Conservation (phyloP, 2,888 invertebrate species). For the Anarsia innoxiella region DNA sequence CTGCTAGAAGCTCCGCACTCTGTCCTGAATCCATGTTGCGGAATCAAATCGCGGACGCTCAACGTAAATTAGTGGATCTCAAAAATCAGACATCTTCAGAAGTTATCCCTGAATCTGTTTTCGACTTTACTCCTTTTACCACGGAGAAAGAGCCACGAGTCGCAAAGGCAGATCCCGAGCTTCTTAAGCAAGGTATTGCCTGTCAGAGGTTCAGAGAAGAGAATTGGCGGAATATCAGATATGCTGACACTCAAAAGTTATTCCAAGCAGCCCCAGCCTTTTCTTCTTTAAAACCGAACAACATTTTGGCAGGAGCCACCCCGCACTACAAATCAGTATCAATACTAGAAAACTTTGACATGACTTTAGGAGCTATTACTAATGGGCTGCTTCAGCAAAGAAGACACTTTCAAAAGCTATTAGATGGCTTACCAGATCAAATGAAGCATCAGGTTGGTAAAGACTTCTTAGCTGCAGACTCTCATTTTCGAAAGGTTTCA, state of each 20-base stretch:
- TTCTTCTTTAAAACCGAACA: constrained; percentile 8
- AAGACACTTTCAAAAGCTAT: constrained; percentile 1
- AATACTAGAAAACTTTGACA: constrained; percentile 10
- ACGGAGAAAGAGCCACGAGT: background rate
- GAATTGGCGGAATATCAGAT: constrained; percentile 8
- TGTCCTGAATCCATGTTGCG: background rate
- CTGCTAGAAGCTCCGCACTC: too few relatives aligned
- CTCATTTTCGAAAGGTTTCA: constrained; percentile 12
- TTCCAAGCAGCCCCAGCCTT: constrained; percentile 12
- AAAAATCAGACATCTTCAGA: background rate
- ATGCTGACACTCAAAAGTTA: constrained; percentile 10
- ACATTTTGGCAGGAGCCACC: constrained; percentile 4
- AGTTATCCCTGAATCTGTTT: background rate
- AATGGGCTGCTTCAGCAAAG: constrained; percentile 9
- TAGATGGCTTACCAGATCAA: constrained; percentile 6
- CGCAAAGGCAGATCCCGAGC: background rate
- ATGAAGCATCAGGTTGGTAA: constrained; percentile 6
- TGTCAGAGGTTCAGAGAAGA: background rate
- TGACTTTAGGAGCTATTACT: constrained; percentile 11
- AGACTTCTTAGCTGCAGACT: constrained; percentile 11
- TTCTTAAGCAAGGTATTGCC: background rate
- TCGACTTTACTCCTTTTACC: background rate
- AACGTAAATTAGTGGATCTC: background rate
- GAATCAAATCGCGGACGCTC: background rate
- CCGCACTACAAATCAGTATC: constrained; percentile 1